Conservation (phyloP, 2,888 invertebrate genomes). For the Lycia hirtaria region DNA sequence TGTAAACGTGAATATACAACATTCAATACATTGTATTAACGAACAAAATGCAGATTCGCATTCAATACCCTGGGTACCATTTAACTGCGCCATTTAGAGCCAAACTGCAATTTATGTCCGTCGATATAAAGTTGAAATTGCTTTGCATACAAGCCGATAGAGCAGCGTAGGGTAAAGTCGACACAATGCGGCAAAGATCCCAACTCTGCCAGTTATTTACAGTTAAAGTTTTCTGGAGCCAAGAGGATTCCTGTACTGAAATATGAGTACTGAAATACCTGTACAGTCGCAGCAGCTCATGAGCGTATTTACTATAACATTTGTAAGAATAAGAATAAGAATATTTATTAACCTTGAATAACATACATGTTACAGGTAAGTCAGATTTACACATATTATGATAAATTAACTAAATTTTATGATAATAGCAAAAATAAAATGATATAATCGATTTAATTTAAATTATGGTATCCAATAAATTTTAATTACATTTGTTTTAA, state of each 20-base stretch:
- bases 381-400: no score
- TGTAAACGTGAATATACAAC: constrained; percentile 4
- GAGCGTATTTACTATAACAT: no score
- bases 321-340: no score
- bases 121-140: constrained; percentile 45
- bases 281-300: neutral
- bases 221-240: constrained; percentile 38
- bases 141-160: constrained; percentile 39
- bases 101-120: constrained; percentile 35
- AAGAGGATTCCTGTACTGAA: constrained; percentile 18
- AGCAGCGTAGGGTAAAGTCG: constrained; percentile 32
- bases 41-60: constrained; percentile 40
- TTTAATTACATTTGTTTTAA: no score
- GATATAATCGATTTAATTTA: no score
- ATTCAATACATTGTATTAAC: constrained; percentile 33
- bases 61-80: constrained; percentile 38
- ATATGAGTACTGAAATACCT: constrained; percentile 3
- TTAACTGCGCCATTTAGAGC: constrained; percentile 34
- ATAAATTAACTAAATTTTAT: no score
- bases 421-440: no score
- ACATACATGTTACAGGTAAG: no score
- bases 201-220: constrained; percentile 35
- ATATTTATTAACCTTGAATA: no score
- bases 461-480: no score
- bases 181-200: constrained; percentile 44